Evolutionary conservation across 2,113 vertebrate genomes (phyloP), one percentile per base, ranked within the genome.

Genomic region (Oryzias woworae): DNA sequence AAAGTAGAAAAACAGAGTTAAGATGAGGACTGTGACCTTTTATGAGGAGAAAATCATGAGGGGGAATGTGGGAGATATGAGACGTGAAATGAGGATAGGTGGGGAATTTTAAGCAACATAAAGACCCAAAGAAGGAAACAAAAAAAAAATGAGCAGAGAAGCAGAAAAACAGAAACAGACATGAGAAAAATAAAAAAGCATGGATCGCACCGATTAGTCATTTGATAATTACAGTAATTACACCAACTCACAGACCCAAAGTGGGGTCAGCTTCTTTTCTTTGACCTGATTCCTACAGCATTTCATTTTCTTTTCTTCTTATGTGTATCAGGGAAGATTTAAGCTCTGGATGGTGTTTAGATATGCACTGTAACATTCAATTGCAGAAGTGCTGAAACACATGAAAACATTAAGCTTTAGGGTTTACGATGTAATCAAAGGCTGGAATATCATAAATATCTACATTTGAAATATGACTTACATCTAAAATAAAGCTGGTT

Each of bases 161-260:
- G 50, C 50, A 63, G 76, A 69, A 20, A 16, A 10, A 50, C 53
- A 43, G 44, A 50, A 41, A 57, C 58, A 75, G 24, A 69, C 59
- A 52, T 48, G 28, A 26, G 28, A 59, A 55, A 75, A 54, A 83
- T 81, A 90, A 66, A 71, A 64, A 2, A 20, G 54, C 51, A 57
- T 43, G 62, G 36, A 51, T 64, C 47, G 69, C 54, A 67, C 57
- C 65, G 62, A 83, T 83, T 69, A 73, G 64, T 73, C 73, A 80
- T 71, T 69, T 76, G 55, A 82, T 84, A 69, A 73, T 78, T 59
- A 76, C 62, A 78, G 67, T 77, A 71, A 84, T 82, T 66, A 73
- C 62, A 41, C 47, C 36, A 23, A 51, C 65, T 14, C 65, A 62
- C 48, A 15, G 18, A 66, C n/a, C 69, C 66, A 17, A 71, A 58